phyloP scores from a whole-genome alignment of 2,888 invertebrate species.

The Parnassius mnemosyne region DNA sequence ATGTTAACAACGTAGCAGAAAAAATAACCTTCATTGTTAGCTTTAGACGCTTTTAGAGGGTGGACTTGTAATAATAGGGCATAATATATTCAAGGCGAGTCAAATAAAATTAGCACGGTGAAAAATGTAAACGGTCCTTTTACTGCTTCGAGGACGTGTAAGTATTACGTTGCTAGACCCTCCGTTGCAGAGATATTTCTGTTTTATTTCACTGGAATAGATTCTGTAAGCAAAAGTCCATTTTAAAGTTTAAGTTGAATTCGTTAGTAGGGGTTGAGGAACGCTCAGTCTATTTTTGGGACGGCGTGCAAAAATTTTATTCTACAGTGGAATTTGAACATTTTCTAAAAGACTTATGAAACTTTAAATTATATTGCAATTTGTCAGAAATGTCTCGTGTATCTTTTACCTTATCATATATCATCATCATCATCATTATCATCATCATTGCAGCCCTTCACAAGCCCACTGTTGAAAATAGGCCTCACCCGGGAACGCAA shows the following conservation, averaged over 20 bases:
- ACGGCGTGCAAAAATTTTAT: conserved; percentile 5
- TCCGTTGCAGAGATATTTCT: conserved; percentile 47
- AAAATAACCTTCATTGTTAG: conserved; percentile 68
- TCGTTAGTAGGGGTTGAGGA: conserved; percentile 15
- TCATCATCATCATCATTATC: no score
- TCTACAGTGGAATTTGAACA: neutral
- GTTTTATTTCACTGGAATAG: conserved; percentile 31
- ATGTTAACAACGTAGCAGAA: conserved; percentile 71
- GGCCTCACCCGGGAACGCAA: no score
- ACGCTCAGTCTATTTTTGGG: conserved; percentile 13
- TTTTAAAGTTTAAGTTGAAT: conserved; percentile 21
- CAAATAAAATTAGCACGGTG: conserved; percentile 80
- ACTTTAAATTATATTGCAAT: no score
- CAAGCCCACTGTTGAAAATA: no score
- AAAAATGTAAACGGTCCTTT: conserved; percentile 78
- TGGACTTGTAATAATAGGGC: conserved; percentile 69
- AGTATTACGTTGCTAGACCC: conserved; percentile 56
- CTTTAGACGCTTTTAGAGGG: conserved; percentile 69
- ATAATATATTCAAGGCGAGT: conserved; percentile 79
- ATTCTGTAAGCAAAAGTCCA: conserved; percentile 27
- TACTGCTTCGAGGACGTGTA: conserved; percentile 72
- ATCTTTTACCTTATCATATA: no score
- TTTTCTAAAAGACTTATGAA: no score
- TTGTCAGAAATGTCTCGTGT: no score
- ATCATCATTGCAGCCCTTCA: no score